Conservation (phyloP, 37 sponge, comb jelly and placozoan genomes). For the Beroe ovata region DNA sequence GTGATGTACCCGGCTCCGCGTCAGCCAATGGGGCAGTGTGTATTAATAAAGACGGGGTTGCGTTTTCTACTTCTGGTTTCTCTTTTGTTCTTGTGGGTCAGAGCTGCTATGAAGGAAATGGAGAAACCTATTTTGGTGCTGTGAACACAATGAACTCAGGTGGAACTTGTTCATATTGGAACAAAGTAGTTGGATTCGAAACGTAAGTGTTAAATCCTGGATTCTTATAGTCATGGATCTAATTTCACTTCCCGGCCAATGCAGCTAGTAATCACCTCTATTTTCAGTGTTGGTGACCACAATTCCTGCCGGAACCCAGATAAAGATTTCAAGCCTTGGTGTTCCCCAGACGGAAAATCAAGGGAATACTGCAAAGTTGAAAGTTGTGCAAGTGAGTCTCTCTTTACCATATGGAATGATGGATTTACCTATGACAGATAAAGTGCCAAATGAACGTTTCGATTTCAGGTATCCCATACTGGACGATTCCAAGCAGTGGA, state of each 20-base stretch:
- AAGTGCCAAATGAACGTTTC: no score
- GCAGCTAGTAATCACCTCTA: no score
- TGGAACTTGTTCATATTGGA: neutral
- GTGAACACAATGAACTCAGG: neutral
- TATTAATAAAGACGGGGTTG: neutral
- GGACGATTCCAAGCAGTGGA: neutral
- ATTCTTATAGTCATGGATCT: no score
- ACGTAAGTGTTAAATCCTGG: no score
- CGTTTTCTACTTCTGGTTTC: neutral
- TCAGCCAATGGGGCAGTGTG: neutral
- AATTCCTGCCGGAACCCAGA: neutral
- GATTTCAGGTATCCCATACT: neutral
- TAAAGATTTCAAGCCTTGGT: neutral
- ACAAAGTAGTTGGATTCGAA: neutral
- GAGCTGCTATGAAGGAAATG: neutral
- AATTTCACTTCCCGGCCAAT: no score
- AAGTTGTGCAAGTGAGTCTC: neutral
- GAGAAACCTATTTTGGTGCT: neutral
- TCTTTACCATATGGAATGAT: no score
- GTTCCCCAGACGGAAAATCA: neutral
- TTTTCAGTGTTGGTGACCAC: neutral
- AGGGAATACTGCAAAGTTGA: neutral
- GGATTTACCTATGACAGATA: no score
- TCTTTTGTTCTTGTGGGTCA: neutral
- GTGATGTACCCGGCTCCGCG: neutral